Conservation (phyloP, 2,113 vertebrate species). For the Sphyrna mokarran region DNA sequence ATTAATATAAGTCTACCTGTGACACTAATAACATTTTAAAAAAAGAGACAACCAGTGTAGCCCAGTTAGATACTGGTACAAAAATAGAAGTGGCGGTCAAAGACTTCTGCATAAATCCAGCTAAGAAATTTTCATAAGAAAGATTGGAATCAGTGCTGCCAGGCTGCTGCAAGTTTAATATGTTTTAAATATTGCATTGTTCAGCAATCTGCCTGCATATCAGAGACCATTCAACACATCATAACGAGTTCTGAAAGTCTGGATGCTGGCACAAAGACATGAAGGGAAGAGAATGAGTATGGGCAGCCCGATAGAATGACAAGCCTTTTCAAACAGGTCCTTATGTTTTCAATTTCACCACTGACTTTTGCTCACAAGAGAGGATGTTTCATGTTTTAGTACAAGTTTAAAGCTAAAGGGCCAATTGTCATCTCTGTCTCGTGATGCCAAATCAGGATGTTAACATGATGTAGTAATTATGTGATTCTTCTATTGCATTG, state of each 20-base stretch:
- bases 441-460: not conserved
- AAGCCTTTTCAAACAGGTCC: not conserved
- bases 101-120: not conserved
- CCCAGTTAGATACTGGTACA: not conserved
- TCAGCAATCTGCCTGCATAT: not conserved
- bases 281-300: not conserved
- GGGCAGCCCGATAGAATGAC: not conserved
- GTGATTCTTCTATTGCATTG: not conserved
- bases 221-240: not conserved
- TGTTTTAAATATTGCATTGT: not conserved
- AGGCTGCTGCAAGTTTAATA: not conserved
- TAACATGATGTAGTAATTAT: not conserved
- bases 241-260: not conserved
- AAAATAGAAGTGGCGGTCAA: not conserved
- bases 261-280: not conserved
- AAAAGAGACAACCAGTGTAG: not conserved
- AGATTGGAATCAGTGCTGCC: not conserved
- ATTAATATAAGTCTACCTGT: no score
- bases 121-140: not conserved
- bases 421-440: not conserved
- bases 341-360: not conserved
- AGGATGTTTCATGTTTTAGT: not conserved
- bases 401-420: not conserved
- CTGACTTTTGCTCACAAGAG: not conserved
- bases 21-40: no score